Percentiles rank a stretch among this genome's conserved stretches.
Conservation (phyloP, 2,797 vertebrate species). For the Hoplostethus atlanticus region DNA sequence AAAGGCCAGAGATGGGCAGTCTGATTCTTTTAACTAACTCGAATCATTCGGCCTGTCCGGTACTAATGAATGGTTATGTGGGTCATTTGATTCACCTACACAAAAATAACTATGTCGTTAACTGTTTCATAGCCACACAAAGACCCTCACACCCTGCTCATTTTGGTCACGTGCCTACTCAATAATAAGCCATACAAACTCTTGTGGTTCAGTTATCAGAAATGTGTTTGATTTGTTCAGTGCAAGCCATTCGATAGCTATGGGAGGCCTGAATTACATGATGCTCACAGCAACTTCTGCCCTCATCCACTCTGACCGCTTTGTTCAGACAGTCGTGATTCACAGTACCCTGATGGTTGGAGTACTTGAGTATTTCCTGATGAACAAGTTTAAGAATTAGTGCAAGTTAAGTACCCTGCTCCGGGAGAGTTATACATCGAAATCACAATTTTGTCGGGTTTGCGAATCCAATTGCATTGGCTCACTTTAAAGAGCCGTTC, state of each 20-base stretch:
- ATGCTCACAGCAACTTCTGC: constrained; percentile 1
- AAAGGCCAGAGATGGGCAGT: constrained; percentile 32
- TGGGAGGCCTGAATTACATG: constrained; percentile 4
- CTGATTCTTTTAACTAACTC: constrained; percentile 43
- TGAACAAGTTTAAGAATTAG: constrained; percentile 7
- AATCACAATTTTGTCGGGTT: not conserved
- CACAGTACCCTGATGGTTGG: constrained; percentile 25
- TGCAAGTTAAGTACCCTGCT: not conserved
- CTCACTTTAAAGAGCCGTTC: not conserved
- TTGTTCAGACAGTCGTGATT: constrained; percentile 18
- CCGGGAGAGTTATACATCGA: not conserved
- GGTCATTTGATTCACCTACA: not conserved
- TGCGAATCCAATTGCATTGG: constrained; percentile 6
- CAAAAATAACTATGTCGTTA: not conserved
- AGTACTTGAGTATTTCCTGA: constrained; percentile 10
- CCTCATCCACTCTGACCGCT: constrained; percentile 1
- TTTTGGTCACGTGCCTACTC: not conserved
- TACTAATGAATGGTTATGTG: not conserved
- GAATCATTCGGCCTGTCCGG: constrained; percentile 14
- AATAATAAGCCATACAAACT: too few relatives aligned
- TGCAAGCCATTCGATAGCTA: not conserved
- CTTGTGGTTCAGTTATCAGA: not conserved
- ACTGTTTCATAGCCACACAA: not conserved
- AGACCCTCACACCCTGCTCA: not conserved
- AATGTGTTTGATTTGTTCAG: constrained; percentile 2